Base-by-base conservation (phyloP, 1,140 invertebrate genomes). In the Helicoverpa armigera region DNA sequence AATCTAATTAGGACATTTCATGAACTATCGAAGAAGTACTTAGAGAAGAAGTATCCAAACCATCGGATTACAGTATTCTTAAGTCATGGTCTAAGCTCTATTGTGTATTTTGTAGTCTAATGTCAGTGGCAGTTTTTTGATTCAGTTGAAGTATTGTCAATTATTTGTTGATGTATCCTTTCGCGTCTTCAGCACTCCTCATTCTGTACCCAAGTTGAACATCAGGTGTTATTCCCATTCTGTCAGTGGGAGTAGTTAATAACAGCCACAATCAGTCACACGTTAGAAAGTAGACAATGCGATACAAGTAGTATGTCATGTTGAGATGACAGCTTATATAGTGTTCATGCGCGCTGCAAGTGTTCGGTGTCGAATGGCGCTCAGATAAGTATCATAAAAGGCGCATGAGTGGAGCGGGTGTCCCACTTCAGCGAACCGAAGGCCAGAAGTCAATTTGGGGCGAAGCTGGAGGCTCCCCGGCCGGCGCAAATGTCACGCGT, bases 381-480 rank as follows among this genome's bases (percentile, higher is more conserved):
- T 35, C 48, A 60, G 80, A 81, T 81, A 81, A 69, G 43, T 73
- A 65, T 80, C 69, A 63, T 63, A 73, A 80, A 85, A 83, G 82
- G 76, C 77, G 70, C 63, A 51, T 83, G 80, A 84, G 83, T 84
- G 80, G 63, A 79, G 78, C 80, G 84, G 67, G 72, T 87, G 89
- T 85, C 84, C 88, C 79, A 91, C 88, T 87, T 88, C 81, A 83
- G 70, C 48, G 60, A 79, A 83, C 69, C 85, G 86, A 90, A 90
- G 88, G 88, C 87, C 89, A 91, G 76, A 90, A 91, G 88, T 90
- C 86, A 90, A 87, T 91, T 91, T 87, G 83, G 87, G 85, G 85
- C 85, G 85, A 87, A 86, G 83, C 87, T 84, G 82, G 84, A 87
- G 84, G 76, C 85, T 89, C 87, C 86, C 72, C 83, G 81, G 80